Conservation (phyloP, 2,888 invertebrate genomes). For the Ophraella communa region DNA sequence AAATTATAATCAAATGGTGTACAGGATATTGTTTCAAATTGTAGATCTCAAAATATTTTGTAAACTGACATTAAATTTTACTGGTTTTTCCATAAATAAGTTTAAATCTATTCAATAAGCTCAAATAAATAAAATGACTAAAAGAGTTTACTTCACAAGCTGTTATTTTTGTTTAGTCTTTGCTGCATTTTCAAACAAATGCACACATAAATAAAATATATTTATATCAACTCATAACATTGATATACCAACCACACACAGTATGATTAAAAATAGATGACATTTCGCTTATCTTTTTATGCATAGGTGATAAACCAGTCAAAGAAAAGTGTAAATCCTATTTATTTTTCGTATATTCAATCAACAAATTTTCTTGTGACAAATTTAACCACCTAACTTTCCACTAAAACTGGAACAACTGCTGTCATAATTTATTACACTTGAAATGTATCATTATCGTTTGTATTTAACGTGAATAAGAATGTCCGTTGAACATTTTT, state of each 20-base stretch:
- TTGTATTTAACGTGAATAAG: conserved; percentile 52
- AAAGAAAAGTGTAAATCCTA: neutral
- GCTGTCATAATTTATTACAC: conserved; percentile 48
- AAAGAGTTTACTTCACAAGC: conserved; percentile 27
- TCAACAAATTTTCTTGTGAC: neutral
- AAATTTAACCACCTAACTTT: conserved; percentile 39
- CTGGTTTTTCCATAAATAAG: neutral
- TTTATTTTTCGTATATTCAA: neutral
- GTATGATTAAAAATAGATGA: conserved; percentile 58
- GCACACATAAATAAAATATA: conserved; percentile 52
- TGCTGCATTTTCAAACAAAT: conserved; percentile 62
- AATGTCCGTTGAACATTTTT: conserved; percentile 43
- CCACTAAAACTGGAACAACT: conserved; percentile 63
- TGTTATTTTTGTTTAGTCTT: conserved; percentile 23
- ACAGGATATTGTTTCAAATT: neutral
- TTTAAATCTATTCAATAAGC: conserved; percentile 15
- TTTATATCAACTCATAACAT: conserved; percentile 61
- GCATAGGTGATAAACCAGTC: conserved; percentile 22
- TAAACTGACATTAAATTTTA: neutral
- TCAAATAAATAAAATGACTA: conserved; percentile 37
- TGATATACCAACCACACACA: conserved; percentile 63
- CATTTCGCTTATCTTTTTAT: conserved; percentile 44
- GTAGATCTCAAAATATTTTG: too few relatives aligned
- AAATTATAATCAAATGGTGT: neutral
- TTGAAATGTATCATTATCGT: conserved; percentile 47